Base-by-base conservation (phyloP, 2,888 invertebrate species). In the Galeopsomyia nigrocyanea region DNA sequence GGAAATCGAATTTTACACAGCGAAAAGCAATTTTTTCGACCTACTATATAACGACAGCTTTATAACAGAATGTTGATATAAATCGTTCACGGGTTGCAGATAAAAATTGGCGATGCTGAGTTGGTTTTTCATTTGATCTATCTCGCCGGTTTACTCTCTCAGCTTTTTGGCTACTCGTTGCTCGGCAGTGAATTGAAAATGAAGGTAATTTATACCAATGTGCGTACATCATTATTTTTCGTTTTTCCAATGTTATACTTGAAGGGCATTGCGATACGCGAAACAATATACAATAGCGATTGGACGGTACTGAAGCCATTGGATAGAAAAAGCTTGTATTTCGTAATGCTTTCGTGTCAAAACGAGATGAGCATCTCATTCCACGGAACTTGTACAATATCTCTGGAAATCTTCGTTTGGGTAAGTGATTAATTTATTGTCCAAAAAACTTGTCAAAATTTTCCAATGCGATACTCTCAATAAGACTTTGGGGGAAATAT, bases 251-350 rank as follows among this genome's bases (percentile, higher is more conserved):
- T n/a, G n/a, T n/a, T n/a, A n/a, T n/a, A n/a, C n/a, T n/a, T 62
- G 10, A 14, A 69, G 69, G 63, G 62, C 19, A 5, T 26, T 47
- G 9, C 17, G 14, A 10, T 70, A 6, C 6, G 39, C 16, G 47
- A 70, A 31, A 58, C 64, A 13, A n/a, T 70, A 5, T 70, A 58
- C 31, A 3, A n/a, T n/a, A 64, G 64, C 16, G 57, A 69, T 21
- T 69, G 69, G 69, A 56, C 22, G 3, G 17, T 6, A 13, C 16
- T 50, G 9, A 57, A 19, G 31, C 62, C 69, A 14, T 9, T 10
- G 0, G 16, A 31, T 2, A 56, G 63, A 46, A 56, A 14, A 56
- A 50, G 16, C 50, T 47, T 47, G 58, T 57, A 14, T 21, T 22
- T 17, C 7, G 19, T 57, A 1, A 69, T 69, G 39, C 46, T 63